Evolutionary conservation across 1,140 invertebrate genomes (phyloP).

Genomic region (Liolophura sinensis): DNA sequence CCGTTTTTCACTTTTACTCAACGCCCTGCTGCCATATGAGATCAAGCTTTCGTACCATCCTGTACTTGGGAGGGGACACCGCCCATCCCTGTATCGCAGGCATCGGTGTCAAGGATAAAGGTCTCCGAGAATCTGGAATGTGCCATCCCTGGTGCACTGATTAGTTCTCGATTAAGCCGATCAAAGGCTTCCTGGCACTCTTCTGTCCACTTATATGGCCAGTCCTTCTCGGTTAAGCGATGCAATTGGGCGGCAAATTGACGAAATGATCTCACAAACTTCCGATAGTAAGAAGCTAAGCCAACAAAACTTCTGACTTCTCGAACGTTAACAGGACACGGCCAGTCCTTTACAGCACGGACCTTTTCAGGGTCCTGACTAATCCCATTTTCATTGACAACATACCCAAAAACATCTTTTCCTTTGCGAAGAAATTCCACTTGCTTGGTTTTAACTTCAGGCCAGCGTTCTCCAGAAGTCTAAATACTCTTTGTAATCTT

Average conservation of each 20-base stretch:
- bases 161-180: constrained; percentile 15
- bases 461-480: constrained; percentile 15
- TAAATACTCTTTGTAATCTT: constrained; percentile 22
- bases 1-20: constrained; percentile 22
- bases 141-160: constrained; percentile 13
- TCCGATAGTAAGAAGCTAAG: constrained; percentile 58
- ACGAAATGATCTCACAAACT: constrained; percentile 56
- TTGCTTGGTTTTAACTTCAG: constrained; percentile 24
- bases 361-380: constrained; percentile 9
- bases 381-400: constrained; percentile 1
- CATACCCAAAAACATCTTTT: constrained; percentile 10
- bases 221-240: constrained; percentile 21
- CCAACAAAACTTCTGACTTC: constrained; percentile 59
- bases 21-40: constrained; percentile 17
- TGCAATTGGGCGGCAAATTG: constrained; percentile 45
- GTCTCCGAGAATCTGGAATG: constrained; percentile 8
- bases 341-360: constrained; percentile 40
- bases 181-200: constrained; percentile 18
- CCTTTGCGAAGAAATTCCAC: constrained; percentile 14
- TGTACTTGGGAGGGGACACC: too few species aligned
- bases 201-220: constrained; percentile 22
- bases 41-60: constrained; percentile 24
- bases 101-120: constrained; percentile 33
- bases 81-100: constrained; percentile 25
- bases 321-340: constrained; percentile 48